Evolutionary conservation across 1,140 invertebrate genomes (phyloP).

Genomic region (Drosophila sproati): DNA sequence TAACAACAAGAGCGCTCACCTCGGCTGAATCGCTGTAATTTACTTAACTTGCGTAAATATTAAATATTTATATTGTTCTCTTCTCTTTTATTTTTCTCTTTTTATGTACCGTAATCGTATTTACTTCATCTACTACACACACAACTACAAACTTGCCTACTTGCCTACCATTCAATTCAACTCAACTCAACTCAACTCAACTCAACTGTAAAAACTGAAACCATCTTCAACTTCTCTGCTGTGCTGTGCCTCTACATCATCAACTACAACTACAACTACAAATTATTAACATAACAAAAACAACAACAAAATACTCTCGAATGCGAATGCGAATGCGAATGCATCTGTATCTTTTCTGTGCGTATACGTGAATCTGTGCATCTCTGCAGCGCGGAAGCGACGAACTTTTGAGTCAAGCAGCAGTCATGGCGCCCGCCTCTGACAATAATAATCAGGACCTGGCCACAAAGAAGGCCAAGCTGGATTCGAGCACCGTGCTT

Average conservation of each 20-base stretch:
- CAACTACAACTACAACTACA: slow-evolving; percentile 38
- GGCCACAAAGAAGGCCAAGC: slow-evolving; percentile 95
- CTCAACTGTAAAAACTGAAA: slow-evolving; percentile 63
- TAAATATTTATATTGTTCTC: slow-evolving; percentile 83
- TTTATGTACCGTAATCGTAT: slow-evolving; percentile 80
- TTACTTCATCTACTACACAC: slow-evolving; percentile 79
- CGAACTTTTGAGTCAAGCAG: slow-evolving; percentile 96
- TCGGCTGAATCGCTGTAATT: slow-evolving; percentile 63
- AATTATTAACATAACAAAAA: slow-evolving; percentile 32
- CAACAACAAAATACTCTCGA: slow-evolving; percentile 19
- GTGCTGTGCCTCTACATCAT: slow-evolving; percentile 63
- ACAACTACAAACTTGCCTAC: slow-evolving; percentile 71
- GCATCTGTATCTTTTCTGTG: slow-evolving; percentile 27
- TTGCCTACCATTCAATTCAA: slow-evolving; percentile 39
- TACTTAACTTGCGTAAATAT: slow-evolving; percentile 81
- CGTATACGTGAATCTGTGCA: slow-evolving; percentile 4
- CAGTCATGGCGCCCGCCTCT: slow-evolving; percentile 96
- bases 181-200: slow-evolving; percentile 42
- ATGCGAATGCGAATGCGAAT: slow-evolving; percentile 11
- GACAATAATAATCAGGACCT: slow-evolving; percentile 96
- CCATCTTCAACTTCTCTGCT: slow-evolving; percentile 78
- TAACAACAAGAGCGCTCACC: slow-evolving; percentile 14
- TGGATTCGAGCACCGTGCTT: slow-evolving; percentile 83
- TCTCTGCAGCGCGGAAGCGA: slow-evolving; percentile 95
- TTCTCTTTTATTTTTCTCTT: slow-evolving; percentile 83